Percentiles rank a stretch among this genome's conserved stretches.
Conservation (phyloP, 2,113 vertebrate genomes). For the Zingel zingel region DNA sequence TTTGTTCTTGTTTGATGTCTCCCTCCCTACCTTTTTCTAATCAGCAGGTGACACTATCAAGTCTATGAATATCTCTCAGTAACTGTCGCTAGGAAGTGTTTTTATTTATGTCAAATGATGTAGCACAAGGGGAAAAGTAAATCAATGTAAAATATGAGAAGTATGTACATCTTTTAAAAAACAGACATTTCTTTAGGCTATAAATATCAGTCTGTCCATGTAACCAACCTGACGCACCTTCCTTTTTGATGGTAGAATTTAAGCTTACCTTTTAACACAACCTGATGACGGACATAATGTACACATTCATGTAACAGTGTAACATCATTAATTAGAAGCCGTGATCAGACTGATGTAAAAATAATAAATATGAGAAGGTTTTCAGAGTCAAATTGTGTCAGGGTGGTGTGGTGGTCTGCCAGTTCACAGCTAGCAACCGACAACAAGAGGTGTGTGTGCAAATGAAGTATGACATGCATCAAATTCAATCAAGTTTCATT, state of each 20-base stretch:
- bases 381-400: not conserved
- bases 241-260: not conserved
- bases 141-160: no score
- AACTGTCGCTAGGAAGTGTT: no score
- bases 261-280: not conserved
- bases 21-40: no score
- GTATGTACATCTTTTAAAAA: not conserved
- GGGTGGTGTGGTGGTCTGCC: constrained; percentile 9
- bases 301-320: not conserved
- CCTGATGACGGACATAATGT: not conserved
- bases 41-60: no score
- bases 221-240: not conserved
- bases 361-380: not conserved
- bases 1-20: no score
- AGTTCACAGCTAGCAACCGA: constrained; percentile 19
- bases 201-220: not conserved
- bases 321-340: not conserved
- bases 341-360: not conserved
- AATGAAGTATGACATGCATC: constrained; percentile 11
- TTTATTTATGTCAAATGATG: no score
- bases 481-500: constrained; percentile 1
- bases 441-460: not conserved
- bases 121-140: no score
- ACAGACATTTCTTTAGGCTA: not conserved
- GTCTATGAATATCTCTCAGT: no score